These are phyloP conservation scores for Ruditapes philippinarum DNA, from an alignment of 1,140 invertebrate genomes.

Conservation along the genomic window DNA sequence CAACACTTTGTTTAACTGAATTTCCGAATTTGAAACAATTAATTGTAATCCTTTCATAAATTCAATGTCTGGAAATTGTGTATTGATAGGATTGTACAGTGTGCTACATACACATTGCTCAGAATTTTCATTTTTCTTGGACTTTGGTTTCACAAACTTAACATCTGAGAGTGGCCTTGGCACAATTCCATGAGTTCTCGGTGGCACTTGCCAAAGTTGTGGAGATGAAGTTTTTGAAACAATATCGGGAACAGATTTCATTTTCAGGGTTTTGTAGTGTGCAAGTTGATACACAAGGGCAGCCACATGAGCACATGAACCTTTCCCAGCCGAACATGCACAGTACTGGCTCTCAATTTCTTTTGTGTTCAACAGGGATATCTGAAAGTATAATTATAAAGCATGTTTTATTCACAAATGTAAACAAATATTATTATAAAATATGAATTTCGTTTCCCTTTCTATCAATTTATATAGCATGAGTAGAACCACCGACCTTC, in stretches of 20 bases:
- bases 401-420: not conserved
- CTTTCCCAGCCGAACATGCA: not conserved
- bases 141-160: not conserved
- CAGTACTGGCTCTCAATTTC: not conserved
- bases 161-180: not conserved
- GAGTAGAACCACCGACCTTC: too few species aligned
- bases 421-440: not conserved
- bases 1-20: not conserved
- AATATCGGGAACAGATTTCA: not conserved
- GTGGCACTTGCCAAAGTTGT: not conserved
- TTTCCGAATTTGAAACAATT: not conserved
- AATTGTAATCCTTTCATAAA: not conserved
- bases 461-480: too few species aligned
- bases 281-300: not conserved
- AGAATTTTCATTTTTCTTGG: not conserved
- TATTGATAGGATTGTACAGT: not conserved
- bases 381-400: not conserved
- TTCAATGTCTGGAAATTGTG: not conserved
- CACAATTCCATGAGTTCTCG: not conserved
- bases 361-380: not conserved
- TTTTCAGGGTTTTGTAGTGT: slow-evolving; percentile 10
- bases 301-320: not conserved
- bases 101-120: slow-evolving; percentile 3
- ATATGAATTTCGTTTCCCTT: not conserved
- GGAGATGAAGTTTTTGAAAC: not conserved